Evolutionary conservation across 2,797 vertebrate species (phyloP), one percentile per base, ranked within the genome.

Genomic region (Moxostoma hubbsi): DNA sequence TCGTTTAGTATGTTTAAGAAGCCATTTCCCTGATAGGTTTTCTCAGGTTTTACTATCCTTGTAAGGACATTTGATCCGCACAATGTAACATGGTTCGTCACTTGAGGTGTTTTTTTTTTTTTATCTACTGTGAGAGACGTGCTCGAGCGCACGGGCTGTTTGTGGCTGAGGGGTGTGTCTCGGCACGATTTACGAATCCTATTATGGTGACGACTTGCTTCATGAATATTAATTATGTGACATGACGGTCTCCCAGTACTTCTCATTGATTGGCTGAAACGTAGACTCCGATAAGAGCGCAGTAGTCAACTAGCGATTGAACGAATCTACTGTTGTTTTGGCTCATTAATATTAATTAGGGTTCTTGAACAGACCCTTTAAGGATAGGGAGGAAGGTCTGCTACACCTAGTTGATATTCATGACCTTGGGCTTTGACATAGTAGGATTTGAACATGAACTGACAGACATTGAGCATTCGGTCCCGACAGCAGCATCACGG

Each of bases 171-270:
- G 66, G 75, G 75, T 7, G 75, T 77, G 61, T 15, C 12, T 8
- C 50, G 11, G 4, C 10, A 54, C 3, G 36, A 36, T 36, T 36
- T 36, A 15, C 11, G n/a, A 18, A 55, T 16, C 43, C 73, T 10
- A 75, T 36, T 3, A 13, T 24, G 46, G 18, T 43, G 47, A 77
- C 1, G 8, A 12, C 9, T 5, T 6, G 2, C 2, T 57, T 77
- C 9, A 70, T 78, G 24, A 53, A 78, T 70, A 78, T 54, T 78
- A 46, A 78, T 10, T 36, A 54, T 1, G 54, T 45, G 10, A 47
- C 36, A 8, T 5, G 8, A 58, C n/a, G 4, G 62, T 62, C 9
- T 9, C 24, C 5, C 10, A 12, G 1, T 7, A 63, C 5, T 13
- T 36, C 2, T 6, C 43, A 4, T 63, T 64, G 18, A 69, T 70